Percentiles rank a stretch among this genome's conserved stretches.
Conservation (phyloP, 2,888 invertebrate species). For the Perdita meconis region DNA sequence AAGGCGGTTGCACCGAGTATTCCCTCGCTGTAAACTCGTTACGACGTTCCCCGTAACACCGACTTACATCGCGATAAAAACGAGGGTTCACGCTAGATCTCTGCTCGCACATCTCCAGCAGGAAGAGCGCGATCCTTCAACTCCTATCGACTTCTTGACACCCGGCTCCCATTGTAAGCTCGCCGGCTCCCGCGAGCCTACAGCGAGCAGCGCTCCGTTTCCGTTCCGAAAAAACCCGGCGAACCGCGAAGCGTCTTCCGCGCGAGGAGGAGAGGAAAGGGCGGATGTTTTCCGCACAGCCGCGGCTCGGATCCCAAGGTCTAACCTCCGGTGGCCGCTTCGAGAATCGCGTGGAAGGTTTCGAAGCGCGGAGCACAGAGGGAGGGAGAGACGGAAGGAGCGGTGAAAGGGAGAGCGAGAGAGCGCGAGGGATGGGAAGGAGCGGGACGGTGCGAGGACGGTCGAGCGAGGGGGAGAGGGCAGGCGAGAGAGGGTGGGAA, state of each 20-base stretch:
- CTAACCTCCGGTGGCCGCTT: constrained; percentile 63
- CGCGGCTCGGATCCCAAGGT: constrained; percentile 65
- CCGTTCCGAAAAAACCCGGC: no score
- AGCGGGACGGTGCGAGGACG: constrained; percentile 63
- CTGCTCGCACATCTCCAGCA: no score
- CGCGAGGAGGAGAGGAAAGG: constrained; percentile 40
- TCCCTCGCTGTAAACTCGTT: neutral
- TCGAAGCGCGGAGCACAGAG: constrained; percentile 35
- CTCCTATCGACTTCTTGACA: no score
- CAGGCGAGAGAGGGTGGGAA: constrained; percentile 52
- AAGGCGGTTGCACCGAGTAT: no score
- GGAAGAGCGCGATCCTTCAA: no score
- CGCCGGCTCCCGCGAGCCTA: no score
- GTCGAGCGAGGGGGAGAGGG: constrained; percentile 50
- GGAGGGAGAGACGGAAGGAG: constrained; percentile 9
- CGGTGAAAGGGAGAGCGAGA: constrained; percentile 41
- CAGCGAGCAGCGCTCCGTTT: no score
- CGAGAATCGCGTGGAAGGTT: constrained; percentile 69
- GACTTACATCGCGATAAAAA: no score
- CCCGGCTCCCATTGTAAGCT: no score
- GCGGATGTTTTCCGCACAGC: constrained; percentile 62
- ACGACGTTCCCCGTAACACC: no score
- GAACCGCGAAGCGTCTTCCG: constrained; percentile 41
- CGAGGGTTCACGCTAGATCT: no score
- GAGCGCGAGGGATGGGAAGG: constrained; percentile 47